These are phyloP conservation scores for Galerucella nymphaeae DNA, from an alignment of 2,888 invertebrate genomes.

Conservation along the genomic window DNA sequence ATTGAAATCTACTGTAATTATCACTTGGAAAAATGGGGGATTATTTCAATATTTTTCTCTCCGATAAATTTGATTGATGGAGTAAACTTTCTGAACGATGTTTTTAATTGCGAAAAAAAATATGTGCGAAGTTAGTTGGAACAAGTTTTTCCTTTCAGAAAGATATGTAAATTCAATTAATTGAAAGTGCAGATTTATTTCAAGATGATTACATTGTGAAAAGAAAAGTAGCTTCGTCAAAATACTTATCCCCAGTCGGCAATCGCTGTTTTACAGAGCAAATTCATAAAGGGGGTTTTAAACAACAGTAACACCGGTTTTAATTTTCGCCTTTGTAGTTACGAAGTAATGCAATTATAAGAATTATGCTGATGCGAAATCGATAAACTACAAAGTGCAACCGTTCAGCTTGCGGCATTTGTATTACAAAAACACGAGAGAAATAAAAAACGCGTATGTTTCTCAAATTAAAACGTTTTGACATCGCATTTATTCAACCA, in stretches of 20 bases:
- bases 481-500: not conserved
- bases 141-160: not conserved
- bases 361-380: conserved; percentile 39
- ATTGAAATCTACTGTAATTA: conserved; percentile 30
- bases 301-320: conserved; percentile 23
- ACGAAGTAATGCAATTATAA: conserved; percentile 37
- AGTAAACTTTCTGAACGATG: conserved; percentile 20
- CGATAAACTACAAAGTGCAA: conserved; percentile 39
- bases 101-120: conserved; percentile 20
- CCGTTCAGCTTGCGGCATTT: conserved; percentile 35
- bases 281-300: conserved; percentile 1
- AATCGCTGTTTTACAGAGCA: not conserved
- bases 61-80: conserved; percentile 31
- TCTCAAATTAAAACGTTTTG: not conserved
- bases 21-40: conserved; percentile 23
- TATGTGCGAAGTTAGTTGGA: not conserved
- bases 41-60: conserved; percentile 24
- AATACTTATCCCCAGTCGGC: not conserved
- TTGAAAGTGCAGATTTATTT: not conserved
- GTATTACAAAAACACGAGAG: conserved; percentile 19
- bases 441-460: not conserved
- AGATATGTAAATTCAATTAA: not conserved
- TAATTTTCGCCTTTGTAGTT: conserved; percentile 32
- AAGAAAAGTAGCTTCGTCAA: not conserved
- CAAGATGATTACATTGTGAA: not conserved